Evolutionary conservation across 1,140 invertebrate genomes (phyloP).

Genomic region (Monochamus saltuarius): DNA sequence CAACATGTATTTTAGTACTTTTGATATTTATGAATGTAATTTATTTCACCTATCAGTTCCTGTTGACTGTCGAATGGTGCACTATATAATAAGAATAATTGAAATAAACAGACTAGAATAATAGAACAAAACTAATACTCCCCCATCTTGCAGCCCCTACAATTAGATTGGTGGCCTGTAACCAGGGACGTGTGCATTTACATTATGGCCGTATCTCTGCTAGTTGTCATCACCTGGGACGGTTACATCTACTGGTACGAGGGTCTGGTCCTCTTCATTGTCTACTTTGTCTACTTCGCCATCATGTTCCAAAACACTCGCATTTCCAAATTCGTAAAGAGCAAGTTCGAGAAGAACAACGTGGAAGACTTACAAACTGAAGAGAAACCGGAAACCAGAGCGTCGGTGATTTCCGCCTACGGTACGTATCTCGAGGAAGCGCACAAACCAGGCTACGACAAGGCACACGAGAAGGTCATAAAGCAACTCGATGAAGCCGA

Average conservation of each 20-base stretch:
- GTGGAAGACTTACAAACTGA: neutral
- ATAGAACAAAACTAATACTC: neutral
- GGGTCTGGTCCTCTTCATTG: conserved; percentile 65
- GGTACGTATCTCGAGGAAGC: conserved; percentile 24
- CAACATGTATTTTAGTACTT: too few species aligned
- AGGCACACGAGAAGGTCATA: conserved; percentile 20
- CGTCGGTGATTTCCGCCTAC: conserved; percentile 29
- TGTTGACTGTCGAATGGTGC: too few species aligned
- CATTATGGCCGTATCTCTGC: conserved; percentile 69
- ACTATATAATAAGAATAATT: too few species aligned
- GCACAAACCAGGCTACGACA: conserved; percentile 22
- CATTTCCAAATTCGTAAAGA: conserved; percentile 45
- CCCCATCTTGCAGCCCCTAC: conserved; percentile 66
- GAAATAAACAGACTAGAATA: too few species aligned
- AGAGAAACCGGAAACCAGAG: conserved; percentile 18
- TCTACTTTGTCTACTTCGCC: conserved; percentile 68
- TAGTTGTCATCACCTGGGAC: conserved; percentile 80
- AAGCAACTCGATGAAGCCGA: conserved; percentile 21
- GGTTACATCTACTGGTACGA: conserved; percentile 78
- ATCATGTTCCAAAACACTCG: conserved; percentile 61
- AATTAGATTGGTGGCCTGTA: conserved; percentile 80
- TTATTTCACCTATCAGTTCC: too few species aligned
- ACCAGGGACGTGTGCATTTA: conserved; percentile 84
- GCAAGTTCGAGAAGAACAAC: conserved; percentile 17
- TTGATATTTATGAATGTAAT: too few species aligned